Percentiles rank a stretch among this genome's conserved stretches.
These are phyloP conservation scores for Ericerus pela DNA, from an alignment of 1,140 invertebrate species.

Conservation along the genomic window DNA sequence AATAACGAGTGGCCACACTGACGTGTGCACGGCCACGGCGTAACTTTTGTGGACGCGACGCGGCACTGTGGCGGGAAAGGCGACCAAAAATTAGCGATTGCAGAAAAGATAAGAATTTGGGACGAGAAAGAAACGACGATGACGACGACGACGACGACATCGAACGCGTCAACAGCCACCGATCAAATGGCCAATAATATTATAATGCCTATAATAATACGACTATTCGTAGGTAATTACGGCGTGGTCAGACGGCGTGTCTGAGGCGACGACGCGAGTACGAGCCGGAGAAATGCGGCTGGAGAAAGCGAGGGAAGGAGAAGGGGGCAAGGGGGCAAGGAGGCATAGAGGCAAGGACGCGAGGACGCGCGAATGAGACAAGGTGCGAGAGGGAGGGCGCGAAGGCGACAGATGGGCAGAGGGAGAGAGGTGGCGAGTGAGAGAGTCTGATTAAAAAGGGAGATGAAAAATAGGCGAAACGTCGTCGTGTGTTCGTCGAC, in stretches of 20 bases:
- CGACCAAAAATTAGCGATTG: no score
- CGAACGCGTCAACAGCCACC: no score
- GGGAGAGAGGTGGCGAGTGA: not conserved
- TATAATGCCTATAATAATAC: no score
- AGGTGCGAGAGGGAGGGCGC: not conserved
- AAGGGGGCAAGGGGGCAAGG: not conserved
- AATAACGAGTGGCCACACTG: no score
- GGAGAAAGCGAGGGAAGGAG: not conserved
- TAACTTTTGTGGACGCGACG: no score
- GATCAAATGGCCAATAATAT: no score
- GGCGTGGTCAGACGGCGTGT: not conserved
- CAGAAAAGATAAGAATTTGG: no score
- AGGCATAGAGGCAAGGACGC: not conserved
- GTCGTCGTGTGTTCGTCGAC: slow-evolving; percentile 4
- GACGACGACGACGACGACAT: no score
- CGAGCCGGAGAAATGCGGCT: not conserved
- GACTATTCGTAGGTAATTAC: no score
- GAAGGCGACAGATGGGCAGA: not conserved
- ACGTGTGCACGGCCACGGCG: no score
- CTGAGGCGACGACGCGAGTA: not conserved
- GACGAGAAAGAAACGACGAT: no score
- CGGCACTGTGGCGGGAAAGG: no score
- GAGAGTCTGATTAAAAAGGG: not conserved
- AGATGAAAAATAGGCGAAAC: not conserved
- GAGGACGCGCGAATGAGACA: not conserved